Base-by-base conservation (phyloP, 2,888 invertebrate species). In the Odiellus spinosus region DNA sequence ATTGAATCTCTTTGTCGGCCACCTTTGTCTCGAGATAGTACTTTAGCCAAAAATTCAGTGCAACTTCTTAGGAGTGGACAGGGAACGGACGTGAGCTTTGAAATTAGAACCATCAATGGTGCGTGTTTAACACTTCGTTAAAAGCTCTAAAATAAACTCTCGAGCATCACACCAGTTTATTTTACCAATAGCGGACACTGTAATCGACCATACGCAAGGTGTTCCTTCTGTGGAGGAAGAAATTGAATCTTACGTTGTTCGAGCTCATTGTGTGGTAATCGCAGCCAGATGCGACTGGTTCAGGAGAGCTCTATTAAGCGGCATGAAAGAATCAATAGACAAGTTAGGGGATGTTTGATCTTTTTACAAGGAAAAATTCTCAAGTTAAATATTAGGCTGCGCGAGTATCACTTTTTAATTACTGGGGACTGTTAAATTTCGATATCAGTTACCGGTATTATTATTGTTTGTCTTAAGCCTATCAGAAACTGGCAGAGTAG, bases 271-370 rank as follows among this genome's bases (percentile, higher is more conserved):
- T 47, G 76, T 77, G 11, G 73, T 78, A 49, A 74, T 78, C 12
- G 76, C 78, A 3, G 70, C 78, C 1, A 66, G 76, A 45, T 78
- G 78, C 64, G 76, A 77, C 60, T 78, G 78, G 78, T 78, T 78
- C 60, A 67, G 76, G 42, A 67, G 77, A 55, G 79, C 78, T 1
- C 63, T 79, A 14, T 67, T 76, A 40, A 77, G 77, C 42, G 79
- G 78, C 43, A 79, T 79, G 79, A 70, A 74, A 57, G 79, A 79
- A 64, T 74, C 76, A 19, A 77, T 79, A 53, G 74, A 76, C 59
- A 75, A 73, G 76, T 76, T 61, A 57, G n/a, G n/a, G n/a, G n/a
- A n/a, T n/a, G n/a, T 62, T 45, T 14, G 34, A 49, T 47, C 38
- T 44, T n/a, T n/a, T n/a, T n/a, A n/a, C n/a, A n/a, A n/a, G n/a